These are phyloP conservation scores for Tineola bisselliella DNA, from an alignment of 2,888 invertebrate genomes.

Conservation along the genomic window DNA sequence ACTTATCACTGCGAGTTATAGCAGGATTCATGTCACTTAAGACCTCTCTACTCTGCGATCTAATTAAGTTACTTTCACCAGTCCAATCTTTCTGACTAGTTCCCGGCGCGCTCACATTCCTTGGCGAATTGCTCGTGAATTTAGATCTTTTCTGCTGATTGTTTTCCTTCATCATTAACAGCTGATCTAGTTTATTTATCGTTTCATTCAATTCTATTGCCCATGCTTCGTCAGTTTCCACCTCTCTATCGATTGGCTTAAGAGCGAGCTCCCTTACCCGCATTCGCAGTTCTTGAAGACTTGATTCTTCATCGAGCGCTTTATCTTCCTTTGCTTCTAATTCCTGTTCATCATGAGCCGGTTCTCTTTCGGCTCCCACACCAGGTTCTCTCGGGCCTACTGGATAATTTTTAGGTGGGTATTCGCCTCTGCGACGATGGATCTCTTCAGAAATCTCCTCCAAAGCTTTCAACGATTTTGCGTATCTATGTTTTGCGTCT, in stretches of 20 bases:
- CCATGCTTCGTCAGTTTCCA: conserved; percentile 76
- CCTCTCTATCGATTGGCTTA: conserved; percentile 78
- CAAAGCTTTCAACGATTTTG: conserved; percentile 81
- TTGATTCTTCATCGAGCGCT: conserved; percentile 53
- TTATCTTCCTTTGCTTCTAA: conserved; percentile 22
- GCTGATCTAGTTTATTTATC: conserved; percentile 79
- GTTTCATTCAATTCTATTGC: conserved; percentile 80
- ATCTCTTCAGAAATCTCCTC: conserved; percentile 95
- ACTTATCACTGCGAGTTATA: conserved; percentile 45
- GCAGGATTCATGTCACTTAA: conserved; percentile 47
- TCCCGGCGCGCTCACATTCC: conserved; percentile 49
- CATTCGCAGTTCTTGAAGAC: conserved; percentile 73
- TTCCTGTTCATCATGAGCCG: conserved; percentile 44
- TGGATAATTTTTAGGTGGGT: conserved; percentile 54
- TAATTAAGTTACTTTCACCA: conserved; percentile 22
- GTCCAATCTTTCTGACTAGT: conserved; percentile 41
- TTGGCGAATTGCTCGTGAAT: conserved; percentile 44
- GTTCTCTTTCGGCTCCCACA: conserved; percentile 76
- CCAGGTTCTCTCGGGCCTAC: conserved; percentile 74
- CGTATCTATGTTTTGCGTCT: conserved; percentile 82
- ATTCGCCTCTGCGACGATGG: conserved; percentile 74
- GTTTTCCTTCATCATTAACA: conserved; percentile 73
- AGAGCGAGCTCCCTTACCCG: conserved; percentile 77
- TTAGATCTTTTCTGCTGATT: conserved; percentile 66
- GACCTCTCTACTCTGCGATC: conserved; percentile 49